Conservation (phyloP, 2,797 vertebrate genomes). For the Rhynchotus rufescens region DNA sequence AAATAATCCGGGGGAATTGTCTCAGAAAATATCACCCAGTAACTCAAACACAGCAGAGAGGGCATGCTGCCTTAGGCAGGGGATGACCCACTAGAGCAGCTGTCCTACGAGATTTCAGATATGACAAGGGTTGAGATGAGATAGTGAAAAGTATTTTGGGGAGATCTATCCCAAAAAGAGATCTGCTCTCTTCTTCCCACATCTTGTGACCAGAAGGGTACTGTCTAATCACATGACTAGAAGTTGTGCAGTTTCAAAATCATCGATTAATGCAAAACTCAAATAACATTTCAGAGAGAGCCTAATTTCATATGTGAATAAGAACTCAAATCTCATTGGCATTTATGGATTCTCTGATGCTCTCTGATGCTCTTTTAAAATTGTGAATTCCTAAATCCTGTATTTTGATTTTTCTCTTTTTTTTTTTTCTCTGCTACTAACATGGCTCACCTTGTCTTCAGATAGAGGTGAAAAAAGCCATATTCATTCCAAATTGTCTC, state of each 20-base stretch:
- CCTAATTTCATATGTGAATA: not conserved
- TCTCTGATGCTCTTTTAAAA: not conserved
- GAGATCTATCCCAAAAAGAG: not conserved
- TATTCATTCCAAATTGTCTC: not conserved
- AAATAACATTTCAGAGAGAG: not conserved
- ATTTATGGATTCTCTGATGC: not conserved
- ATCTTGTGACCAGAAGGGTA: not conserved
- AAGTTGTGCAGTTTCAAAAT: not conserved
- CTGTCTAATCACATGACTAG: not conserved
- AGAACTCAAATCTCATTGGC: not conserved
- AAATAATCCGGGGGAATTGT: not conserved
- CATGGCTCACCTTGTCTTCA: not conserved
- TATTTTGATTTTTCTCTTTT: not conserved
- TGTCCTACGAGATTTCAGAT: not conserved
- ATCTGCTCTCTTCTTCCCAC: not conserved
- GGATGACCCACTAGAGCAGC: not conserved
- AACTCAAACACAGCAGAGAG: not conserved
- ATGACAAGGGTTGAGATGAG: accelerated
- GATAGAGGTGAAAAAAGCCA: not conserved
- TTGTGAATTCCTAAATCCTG: not conserved
- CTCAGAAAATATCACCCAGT: not conserved
- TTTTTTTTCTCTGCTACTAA: not conserved
- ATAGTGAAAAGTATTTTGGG: not conserved
- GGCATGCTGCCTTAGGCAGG: not conserved
- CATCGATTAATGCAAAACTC: not conserved